phyloP scores from a whole-genome alignment of 2,113 vertebrate genomes.

The Osmerus mordax region DNA sequence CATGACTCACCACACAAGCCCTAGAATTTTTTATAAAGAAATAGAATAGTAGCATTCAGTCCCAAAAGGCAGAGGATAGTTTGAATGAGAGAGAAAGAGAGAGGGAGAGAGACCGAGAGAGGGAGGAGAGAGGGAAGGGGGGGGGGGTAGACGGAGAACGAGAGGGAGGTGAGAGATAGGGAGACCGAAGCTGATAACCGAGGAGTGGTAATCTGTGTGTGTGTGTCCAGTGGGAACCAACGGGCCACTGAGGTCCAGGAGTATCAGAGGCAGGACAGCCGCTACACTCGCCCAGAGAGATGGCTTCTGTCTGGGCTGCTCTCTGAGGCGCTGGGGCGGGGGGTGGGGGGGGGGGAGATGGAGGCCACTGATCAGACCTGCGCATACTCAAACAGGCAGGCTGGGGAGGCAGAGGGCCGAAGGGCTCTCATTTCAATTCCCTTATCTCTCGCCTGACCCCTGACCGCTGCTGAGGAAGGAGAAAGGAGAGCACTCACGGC shows the following conservation, averaged over 20 bases:
- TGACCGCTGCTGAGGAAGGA: slow-evolving; percentile 36
- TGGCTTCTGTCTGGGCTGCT: slow-evolving; percentile 51
- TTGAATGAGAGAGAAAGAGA: background rate
- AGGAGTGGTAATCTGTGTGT: no score
- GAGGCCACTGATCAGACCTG: slow-evolving; percentile 52
- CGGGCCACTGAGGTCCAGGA: background rate
- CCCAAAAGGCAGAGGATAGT: background rate
- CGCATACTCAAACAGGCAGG: slow-evolving; percentile 50
- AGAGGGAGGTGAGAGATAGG: background rate
- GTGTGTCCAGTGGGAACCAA: no score
- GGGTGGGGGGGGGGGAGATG: slow-evolving; percentile 47
- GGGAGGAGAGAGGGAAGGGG: background rate
- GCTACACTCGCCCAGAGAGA: slow-evolving; percentile 23
- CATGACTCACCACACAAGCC: no score
- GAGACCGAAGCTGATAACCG: no score
- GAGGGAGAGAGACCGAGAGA: background rate
- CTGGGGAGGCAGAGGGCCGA: slow-evolving; percentile 39
- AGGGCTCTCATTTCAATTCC: slow-evolving; percentile 61
- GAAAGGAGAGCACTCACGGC: no score
- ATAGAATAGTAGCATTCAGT: background rate
- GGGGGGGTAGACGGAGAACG: background rate
- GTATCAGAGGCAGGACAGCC: slow-evolving; percentile 2
- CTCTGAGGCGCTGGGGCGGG: slow-evolving; percentile 31
- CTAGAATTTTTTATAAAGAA: no score
- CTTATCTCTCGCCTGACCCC: slow-evolving; percentile 64